A percentile compares a stretch with the other conserved stretches of the same genome.
Evolutionary conservation across 2,113 vertebrate genomes (phyloP).

Genomic region (Rhynchomys soricoides): DNA sequence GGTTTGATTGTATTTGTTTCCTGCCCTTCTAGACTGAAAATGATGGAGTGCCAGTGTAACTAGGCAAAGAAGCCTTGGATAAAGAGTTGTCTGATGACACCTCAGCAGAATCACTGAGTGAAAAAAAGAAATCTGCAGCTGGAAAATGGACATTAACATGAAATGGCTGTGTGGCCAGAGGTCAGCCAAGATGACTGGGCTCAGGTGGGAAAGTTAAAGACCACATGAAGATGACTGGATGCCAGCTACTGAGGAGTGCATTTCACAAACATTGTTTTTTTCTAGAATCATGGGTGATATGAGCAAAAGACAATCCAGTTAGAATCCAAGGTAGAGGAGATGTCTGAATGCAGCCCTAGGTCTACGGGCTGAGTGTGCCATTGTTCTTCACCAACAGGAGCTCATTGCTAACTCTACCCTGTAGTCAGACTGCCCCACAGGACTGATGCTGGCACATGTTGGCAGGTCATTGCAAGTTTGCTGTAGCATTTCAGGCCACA

Average conservation of each 20-base stretch:
- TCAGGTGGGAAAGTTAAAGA: neutral
- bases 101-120: neutral
- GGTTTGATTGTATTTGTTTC: neutral
- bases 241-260: neutral
- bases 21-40: neutral
- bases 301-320: neutral
- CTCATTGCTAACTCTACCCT: neutral
- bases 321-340: neutral
- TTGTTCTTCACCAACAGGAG: no score
- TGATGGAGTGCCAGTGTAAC: neutral
- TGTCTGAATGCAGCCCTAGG: accelerated
- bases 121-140: neutral
- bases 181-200: neutral
- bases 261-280: neutral
- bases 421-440: accelerated
- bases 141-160: neutral
- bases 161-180: neutral
- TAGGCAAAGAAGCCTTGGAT: neutral
- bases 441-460: no score
- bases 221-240: no score
- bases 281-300: neutral
- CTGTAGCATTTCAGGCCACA: neutral
- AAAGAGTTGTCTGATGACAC: neutral
- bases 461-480: neutral
- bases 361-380: neutral